These are phyloP conservation scores for Antennarius striatus DNA, from an alignment of 2,113 vertebrate genomes.

Conservation along the genomic window DNA sequence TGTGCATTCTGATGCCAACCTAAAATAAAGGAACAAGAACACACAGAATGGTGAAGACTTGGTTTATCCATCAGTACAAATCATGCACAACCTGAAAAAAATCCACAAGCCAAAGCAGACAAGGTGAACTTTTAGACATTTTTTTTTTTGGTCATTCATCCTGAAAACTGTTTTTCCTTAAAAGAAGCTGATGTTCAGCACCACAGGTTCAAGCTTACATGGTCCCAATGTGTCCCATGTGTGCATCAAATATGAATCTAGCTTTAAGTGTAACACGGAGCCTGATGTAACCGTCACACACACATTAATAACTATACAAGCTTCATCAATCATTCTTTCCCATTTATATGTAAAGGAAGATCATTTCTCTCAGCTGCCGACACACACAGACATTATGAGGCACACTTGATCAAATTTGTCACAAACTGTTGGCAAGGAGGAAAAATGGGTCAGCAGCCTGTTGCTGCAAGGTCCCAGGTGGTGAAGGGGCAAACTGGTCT, in stretches of 20 bases:
- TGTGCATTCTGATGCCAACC: too few species aligned
- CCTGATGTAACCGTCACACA: constrained; percentile 56
- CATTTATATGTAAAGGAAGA: constrained; percentile 33
- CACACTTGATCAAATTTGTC: constrained; percentile 49
- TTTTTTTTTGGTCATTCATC: too few species aligned
- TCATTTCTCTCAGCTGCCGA: constrained; percentile 35
- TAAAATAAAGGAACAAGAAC: too few species aligned
- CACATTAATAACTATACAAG: constrained; percentile 41
- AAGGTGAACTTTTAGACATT: too few species aligned
- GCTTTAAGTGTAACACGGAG: constrained; percentile 13
- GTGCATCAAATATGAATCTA: constrained; percentile 12
- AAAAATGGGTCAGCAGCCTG: constrained; percentile 52
- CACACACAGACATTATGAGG: constrained; percentile 27
- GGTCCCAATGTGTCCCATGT: neutral
- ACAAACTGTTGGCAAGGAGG: constrained; percentile 40
- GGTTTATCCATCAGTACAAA: too few species aligned
- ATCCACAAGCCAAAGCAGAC: too few species aligned
- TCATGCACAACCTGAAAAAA: too few species aligned
- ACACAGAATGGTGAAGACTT: too few species aligned
- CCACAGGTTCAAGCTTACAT: neutral
- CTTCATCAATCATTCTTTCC: constrained; percentile 55
- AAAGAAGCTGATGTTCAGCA: too few species aligned
- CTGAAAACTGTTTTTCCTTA: too few species aligned
- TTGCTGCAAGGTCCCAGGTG: constrained; percentile 35
- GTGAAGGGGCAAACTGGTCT: constrained; percentile 13